A percentile compares a stretch with the other conserved stretches of the same genome.
These are phyloP conservation scores for Crypturellus undulatus DNA, from an alignment of 2,113 vertebrate genomes.

Conservation along the genomic window DNA sequence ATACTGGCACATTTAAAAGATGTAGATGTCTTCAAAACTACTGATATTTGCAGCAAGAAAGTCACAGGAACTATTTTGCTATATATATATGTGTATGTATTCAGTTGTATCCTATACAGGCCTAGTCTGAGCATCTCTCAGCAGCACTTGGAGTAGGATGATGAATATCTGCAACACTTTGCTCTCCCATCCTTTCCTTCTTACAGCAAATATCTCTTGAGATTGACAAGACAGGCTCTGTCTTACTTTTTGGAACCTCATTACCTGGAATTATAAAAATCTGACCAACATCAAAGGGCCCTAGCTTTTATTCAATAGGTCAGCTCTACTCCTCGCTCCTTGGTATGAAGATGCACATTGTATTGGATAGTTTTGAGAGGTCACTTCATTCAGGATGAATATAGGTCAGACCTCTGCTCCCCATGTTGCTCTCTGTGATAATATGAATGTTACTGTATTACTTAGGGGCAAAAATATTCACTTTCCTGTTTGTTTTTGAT, in stretches of 20 bases:
- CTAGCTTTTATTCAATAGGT: neutral
- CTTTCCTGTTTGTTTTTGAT: neutral
- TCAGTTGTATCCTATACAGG: neutral
- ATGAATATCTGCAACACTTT: neutral
- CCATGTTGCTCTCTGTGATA: neutral
- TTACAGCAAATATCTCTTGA: neutral
- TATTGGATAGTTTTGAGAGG: neutral
- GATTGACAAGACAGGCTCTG: neutral
- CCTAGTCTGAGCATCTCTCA: neutral
- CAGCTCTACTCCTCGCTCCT: neutral
- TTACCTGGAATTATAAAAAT: neutral
- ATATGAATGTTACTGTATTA: neutral
- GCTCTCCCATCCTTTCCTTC: neutral
- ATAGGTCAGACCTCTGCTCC: neutral
- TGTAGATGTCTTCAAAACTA: conserved; percentile 25
- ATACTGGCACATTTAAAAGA: conserved; percentile 10
- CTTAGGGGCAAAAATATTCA: neutral
- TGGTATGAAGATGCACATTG: rapidly evolving
- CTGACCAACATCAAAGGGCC: neutral
- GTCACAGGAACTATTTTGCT: neutral
- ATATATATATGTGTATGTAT: neutral
- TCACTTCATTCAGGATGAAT: neutral
- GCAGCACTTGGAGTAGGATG: neutral
- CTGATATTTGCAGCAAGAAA: neutral
- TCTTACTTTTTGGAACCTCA: neutral